A percentile compares a stretch with the other conserved stretches of the same genome.
Conservation (phyloP, 2,888 invertebrate species). For the Ichneumon xanthorius region DNA sequence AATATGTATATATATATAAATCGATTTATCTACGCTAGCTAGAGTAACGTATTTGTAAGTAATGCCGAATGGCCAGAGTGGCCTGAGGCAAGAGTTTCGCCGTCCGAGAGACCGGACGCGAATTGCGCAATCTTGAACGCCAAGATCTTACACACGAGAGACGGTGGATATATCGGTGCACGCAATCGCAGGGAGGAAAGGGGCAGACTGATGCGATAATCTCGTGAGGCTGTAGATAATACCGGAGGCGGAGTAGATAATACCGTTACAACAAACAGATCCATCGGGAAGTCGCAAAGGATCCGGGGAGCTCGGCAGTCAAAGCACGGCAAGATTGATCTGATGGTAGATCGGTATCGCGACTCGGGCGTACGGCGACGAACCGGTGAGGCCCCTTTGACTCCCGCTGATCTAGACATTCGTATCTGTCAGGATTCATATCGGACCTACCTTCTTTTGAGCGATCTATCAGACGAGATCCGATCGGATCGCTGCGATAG, state of each 20-base stretch:
- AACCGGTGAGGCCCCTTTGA: constrained; percentile 3
- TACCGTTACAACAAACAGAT: constrained; percentile 5
- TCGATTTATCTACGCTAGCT: constrained; percentile 2
- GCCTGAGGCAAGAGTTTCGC: constrained; percentile 33
- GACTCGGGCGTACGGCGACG: background rate
- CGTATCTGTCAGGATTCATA: background rate
- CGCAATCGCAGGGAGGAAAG: constrained; percentile 16
- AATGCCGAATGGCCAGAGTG: constrained; percentile 14
- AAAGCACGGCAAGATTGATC: constrained; percentile 6
- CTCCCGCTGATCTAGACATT: background rate
- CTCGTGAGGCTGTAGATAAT: constrained; percentile 1
- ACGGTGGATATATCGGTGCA: constrained; percentile 1
- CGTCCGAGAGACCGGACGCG: constrained; percentile 33
- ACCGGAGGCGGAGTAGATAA: background rate
- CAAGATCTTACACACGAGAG: constrained; percentile 4
- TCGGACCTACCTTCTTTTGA: background rate
- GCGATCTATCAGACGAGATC: background rate
- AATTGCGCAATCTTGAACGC: constrained; percentile 31
- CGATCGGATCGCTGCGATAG: background rate
- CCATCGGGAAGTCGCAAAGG: background rate
- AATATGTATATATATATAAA: background rate
- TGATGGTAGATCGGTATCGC: constrained; percentile 8
- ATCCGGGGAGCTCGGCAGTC: background rate
- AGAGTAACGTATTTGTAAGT: constrained; percentile 10
- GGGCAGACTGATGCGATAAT: constrained; percentile 24